phyloP scores from a whole-genome alignment of 2,113 vertebrate species.

The Oryzias woworae region DNA sequence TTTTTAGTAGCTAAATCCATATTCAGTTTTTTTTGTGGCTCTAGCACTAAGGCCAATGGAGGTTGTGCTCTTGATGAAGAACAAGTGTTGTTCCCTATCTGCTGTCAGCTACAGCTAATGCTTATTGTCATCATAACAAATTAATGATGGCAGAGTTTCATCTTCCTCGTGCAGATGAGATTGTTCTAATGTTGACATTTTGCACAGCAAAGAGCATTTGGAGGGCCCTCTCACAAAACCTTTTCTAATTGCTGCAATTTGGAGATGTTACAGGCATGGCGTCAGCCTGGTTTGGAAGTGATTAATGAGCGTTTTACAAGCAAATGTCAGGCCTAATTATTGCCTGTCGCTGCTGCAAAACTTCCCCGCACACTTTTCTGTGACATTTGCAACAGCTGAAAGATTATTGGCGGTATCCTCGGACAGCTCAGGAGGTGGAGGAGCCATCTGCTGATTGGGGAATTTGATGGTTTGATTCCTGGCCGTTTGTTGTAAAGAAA shows the following conservation, averaged over 20 bases:
- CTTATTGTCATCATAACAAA: constrained; percentile 41
- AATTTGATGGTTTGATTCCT: too few relatives aligned
- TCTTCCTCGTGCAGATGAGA: constrained; percentile 36
- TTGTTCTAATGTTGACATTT: constrained; percentile 66
- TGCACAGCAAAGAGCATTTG: constrained; percentile 29
- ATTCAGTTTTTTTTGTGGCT: too few relatives aligned
- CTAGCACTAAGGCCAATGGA: too few relatives aligned
- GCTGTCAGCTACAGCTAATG: not conserved
- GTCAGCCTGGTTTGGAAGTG: constrained; percentile 43
- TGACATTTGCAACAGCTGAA: constrained; percentile 53
- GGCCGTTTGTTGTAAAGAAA: too few relatives aligned
- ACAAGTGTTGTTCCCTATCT: not conserved
- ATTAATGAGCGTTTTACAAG: constrained; percentile 54
- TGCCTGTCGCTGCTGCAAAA: constrained; percentile 27
- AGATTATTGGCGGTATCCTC: constrained; percentile 49
- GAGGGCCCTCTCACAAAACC: constrained; percentile 42
- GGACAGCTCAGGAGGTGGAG: not conserved
- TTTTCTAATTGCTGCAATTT: constrained; percentile 72
- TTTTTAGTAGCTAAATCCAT: too few relatives aligned
- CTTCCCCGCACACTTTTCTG: constrained; percentile 17
- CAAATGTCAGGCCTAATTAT: constrained; percentile 76
- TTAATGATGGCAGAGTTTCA: constrained; percentile 41
- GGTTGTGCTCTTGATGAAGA: too few relatives aligned
- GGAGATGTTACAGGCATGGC: constrained; percentile 67
- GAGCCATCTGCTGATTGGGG: too few relatives aligned